These are phyloP conservation scores for Pemphigus obesinymphae DNA, from an alignment of 1,140 invertebrate genomes.

Conservation along the genomic window DNA sequence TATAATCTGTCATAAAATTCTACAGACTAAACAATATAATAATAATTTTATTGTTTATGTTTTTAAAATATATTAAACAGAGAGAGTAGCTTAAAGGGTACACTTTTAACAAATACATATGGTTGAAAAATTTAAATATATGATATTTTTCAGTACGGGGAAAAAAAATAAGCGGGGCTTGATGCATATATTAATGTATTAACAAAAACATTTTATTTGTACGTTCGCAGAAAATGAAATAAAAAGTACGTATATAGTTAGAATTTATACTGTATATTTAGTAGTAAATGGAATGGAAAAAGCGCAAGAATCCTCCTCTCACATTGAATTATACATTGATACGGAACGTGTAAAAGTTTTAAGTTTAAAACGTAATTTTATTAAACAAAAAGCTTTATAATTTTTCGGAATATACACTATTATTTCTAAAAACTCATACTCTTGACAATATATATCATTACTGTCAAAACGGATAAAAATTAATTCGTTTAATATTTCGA, in stretches of 20 bases:
- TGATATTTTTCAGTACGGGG: not conserved
- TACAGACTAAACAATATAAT: too few relatives aligned
- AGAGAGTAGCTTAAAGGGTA: not conserved
- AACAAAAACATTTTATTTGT: not conserved
- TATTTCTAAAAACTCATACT: not conserved
- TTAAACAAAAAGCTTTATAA: not conserved
- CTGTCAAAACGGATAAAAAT: not conserved
- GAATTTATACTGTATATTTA: not conserved
- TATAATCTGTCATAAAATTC: too few relatives aligned
- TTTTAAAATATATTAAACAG: not conserved
- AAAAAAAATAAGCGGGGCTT: not conserved
- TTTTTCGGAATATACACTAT: not conserved
- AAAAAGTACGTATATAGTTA: not conserved
- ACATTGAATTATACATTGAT: not conserved
- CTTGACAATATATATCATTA: too few relatives aligned
- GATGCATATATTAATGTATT: not conserved
- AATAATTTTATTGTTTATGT: not conserved
- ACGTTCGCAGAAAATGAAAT: not conserved
- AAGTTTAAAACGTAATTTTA: not conserved
- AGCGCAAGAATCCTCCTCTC: not conserved
- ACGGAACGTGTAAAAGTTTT: not conserved
- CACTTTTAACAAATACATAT: not conserved
- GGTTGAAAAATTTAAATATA: not conserved
- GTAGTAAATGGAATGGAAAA: not conserved
- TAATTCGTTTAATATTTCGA: not conserved